A percentile compares a stretch with the other conserved stretches of the same genome.
Evolutionary conservation across 2,888 invertebrate genomes (phyloP).

Genomic region (Xylocampa areola): DNA sequence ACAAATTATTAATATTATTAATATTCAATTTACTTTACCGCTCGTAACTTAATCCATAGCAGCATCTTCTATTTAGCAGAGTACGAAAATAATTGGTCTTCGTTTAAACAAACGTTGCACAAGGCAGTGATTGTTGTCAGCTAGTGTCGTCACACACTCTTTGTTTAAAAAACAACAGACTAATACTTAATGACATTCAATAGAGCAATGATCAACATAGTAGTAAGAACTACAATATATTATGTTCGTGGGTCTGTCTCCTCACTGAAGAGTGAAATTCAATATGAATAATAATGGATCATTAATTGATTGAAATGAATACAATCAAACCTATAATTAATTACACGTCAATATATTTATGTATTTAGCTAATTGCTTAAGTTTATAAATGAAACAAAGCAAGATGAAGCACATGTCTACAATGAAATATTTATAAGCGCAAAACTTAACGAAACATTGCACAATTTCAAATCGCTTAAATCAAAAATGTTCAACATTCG

Average conservation of each 20-base stretch:
- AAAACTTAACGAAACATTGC: slow-evolving; percentile 9
- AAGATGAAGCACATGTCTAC: slow-evolving; percentile 8
- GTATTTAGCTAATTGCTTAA: slow-evolving; percentile 8
- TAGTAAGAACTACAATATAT: slow-evolving; percentile 10
- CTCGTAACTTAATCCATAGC: slow-evolving; percentile 45
- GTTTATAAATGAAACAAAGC: slow-evolving; percentile 5
- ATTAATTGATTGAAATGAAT: slow-evolving; percentile 37
- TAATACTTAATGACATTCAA: slow-evolving; percentile 17
- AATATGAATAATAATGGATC: slow-evolving; percentile 38
- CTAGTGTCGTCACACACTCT: slow-evolving; percentile 2
- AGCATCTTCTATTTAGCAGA: slow-evolving; percentile 61
- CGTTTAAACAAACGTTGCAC: slow-evolving; percentile 65
- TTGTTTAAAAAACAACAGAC: slow-evolving; percentile 29
- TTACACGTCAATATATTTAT: too few relatives aligned
- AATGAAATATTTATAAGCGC: slow-evolving; percentile 32
- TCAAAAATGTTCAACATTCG: slow-evolving; percentile 14
- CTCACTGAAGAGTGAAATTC: slow-evolving; percentile 22
- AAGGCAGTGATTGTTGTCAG: slow-evolving; percentile 60
- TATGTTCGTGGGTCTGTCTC: slow-evolving; percentile 13
- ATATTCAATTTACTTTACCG: slow-evolving; percentile 9
- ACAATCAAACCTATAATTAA: slow-evolving; percentile 12
- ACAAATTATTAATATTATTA: slow-evolving; percentile 1
- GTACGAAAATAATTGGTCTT: slow-evolving; percentile 69
- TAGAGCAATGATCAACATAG: slow-evolving; percentile 17
- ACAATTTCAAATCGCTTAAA: slow-evolving; percentile 14